A percentile compares a stretch with the other conserved stretches of the same genome.
These are phyloP conservation scores for Hirundichthys speculiger DNA, from an alignment of 2,113 vertebrate genomes.

Conservation along the genomic window DNA sequence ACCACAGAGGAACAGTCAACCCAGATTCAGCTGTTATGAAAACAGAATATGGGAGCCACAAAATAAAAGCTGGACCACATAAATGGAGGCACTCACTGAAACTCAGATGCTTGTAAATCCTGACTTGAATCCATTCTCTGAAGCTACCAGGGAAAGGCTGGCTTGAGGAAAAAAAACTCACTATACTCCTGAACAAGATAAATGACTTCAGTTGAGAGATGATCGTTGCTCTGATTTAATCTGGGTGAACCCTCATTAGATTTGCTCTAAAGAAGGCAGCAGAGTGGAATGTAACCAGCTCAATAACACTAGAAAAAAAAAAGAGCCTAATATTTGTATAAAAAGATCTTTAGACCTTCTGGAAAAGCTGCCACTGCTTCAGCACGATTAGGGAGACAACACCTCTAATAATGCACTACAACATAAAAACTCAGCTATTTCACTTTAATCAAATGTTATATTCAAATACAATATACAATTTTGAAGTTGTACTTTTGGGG, in stretches of 20 bases:
- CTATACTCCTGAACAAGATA: not conserved
- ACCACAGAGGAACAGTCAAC: conserved; percentile 45
- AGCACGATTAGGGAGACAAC: too few relatives aligned
- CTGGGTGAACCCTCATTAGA: conserved; percentile 23
- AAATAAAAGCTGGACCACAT: conserved; percentile 53
- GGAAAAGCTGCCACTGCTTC: not conserved
- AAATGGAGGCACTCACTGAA: conserved; percentile 43
- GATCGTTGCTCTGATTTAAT: conserved; percentile 39
- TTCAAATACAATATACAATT: too few relatives aligned
- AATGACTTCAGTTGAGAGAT: conserved; percentile 17
- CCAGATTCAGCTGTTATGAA: conserved; percentile 60
- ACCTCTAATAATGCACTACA: too few relatives aligned
- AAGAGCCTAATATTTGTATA: not conserved
- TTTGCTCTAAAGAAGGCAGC: conserved; percentile 12
- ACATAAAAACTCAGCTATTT: too few relatives aligned
- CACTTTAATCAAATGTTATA: too few relatives aligned
- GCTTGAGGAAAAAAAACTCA: conserved; percentile 4
- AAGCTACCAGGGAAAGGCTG: conserved; percentile 21
- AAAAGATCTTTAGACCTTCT: not conserved
- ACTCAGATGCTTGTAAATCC: conserved; percentile 32
- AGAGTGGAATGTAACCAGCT: too few relatives aligned
- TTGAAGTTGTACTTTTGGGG: too few relatives aligned
- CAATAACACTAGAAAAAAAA: too few relatives aligned
- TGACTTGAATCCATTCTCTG: conserved; percentile 3
- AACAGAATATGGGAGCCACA: conserved; percentile 55